Conservation (phyloP, 2,113 vertebrate species). For the Passer domesticus region DNA sequence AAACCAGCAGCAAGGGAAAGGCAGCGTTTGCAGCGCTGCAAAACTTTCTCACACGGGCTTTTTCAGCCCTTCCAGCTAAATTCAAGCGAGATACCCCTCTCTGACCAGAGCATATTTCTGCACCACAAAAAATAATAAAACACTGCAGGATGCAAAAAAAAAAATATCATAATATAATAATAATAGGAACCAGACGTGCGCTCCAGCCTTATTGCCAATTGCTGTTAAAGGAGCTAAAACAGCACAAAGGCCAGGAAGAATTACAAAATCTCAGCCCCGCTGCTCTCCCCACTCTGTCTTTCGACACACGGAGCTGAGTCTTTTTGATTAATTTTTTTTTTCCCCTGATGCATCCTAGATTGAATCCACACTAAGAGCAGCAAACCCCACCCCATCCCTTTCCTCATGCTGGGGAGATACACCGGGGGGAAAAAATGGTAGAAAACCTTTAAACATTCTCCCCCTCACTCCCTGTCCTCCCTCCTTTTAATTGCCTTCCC, state of each 20-base stretch:
- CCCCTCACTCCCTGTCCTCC: background rate
- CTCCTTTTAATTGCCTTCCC: background rate
- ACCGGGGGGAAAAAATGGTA: fast-evolving
- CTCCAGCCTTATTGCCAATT: slow-evolving; percentile 41
- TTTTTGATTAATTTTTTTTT: background rate
- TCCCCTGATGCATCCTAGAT: background rate
- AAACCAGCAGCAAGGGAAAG: background rate
- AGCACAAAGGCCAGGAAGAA: slow-evolving; percentile 48
- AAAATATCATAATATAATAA: slow-evolving; percentile 32
- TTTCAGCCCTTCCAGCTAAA: slow-evolving; percentile 21
- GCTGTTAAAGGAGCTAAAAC: slow-evolving; percentile 47
- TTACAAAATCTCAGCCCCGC: slow-evolving; percentile 18
- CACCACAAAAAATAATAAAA: slow-evolving; percentile 64
- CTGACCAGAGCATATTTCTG: slow-evolving; percentile 52
- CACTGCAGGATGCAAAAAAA: slow-evolving; percentile 65
- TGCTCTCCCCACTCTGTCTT: background rate
- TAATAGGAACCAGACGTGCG: slow-evolving; percentile 73
- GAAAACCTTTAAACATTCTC: background rate
- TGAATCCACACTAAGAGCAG: slow-evolving; percentile 11
- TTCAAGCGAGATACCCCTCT: slow-evolving; percentile 25
- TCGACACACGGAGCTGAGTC: background rate
- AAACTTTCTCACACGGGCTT: slow-evolving; percentile 27
- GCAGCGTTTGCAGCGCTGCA: background rate
- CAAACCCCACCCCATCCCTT: background rate
- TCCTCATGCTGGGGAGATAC: background rate